Conservation (phyloP, 2,113 vertebrate genomes). For the Ondatra zibethicus region DNA sequence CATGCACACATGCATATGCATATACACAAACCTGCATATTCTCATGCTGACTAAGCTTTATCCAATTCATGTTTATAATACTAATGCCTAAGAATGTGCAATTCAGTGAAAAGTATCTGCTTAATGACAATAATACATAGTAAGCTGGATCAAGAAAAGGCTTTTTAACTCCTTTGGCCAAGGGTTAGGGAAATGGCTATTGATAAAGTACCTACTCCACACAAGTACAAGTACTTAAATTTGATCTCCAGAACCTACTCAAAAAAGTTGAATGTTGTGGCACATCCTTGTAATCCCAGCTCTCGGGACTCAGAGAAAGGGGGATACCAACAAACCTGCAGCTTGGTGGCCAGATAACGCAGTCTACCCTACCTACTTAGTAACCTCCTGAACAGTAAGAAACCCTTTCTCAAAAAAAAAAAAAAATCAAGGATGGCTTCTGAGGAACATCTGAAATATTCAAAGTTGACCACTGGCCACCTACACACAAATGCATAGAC, state of each 20-base stretch:
- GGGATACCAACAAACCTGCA: too few species aligned
- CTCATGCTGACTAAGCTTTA: conserved; percentile 32
- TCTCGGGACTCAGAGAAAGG: neutral
- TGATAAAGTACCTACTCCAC: neutral
- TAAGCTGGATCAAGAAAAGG: neutral
- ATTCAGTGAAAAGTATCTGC: conserved; percentile 55
- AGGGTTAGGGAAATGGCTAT: neutral
- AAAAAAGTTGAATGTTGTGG: neutral
- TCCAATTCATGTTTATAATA: conserved; percentile 32
- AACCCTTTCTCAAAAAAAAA: neutral
- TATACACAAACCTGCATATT: neutral
- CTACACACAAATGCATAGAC: neutral
- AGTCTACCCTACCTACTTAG: neutral
- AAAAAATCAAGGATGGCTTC: neutral
- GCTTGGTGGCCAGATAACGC: neutral
- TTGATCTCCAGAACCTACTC: neutral
- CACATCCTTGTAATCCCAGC: neutral
- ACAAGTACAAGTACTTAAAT: neutral
- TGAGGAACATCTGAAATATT: neutral
- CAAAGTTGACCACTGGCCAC: neutral
- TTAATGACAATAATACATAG: neutral
- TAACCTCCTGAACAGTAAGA: neutral
- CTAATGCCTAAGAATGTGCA: neutral
- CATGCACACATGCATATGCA: neutral
- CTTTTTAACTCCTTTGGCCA: neutral